Evolutionary conservation across 2,888 invertebrate genomes (phyloP).

Genomic region (Mantis religiosa): DNA sequence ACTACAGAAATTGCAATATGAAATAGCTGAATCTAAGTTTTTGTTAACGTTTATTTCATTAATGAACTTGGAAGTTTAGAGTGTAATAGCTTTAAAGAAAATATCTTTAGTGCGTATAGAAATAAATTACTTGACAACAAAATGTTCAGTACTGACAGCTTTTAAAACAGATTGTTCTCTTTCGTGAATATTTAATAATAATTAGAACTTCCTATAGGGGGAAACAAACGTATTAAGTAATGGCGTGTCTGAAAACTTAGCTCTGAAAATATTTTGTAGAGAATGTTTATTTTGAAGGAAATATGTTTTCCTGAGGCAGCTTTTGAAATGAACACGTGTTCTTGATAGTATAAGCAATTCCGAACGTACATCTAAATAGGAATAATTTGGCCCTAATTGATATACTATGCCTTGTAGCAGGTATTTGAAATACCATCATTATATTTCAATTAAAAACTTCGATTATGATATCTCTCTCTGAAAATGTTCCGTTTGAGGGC

Average conservation of each 20-base stretch:
- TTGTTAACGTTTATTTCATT: background rate
- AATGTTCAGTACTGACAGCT: background rate
- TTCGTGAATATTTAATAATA: background rate
- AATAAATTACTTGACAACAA: background rate
- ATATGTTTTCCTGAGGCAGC: background rate
- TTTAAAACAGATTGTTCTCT: background rate
- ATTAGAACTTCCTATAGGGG: background rate
- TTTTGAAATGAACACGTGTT: too few species aligned
- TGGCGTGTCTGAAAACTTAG: background rate
- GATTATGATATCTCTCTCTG: too few species aligned
- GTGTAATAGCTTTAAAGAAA: background rate
- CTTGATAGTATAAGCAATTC: too few species aligned
- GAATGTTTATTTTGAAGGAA: background rate
- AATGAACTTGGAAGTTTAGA: background rate
- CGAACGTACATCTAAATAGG: too few species aligned
- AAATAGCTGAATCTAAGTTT: too few species aligned
- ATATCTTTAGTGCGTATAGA: background rate
- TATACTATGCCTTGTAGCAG: too few species aligned
- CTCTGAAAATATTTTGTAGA: background rate
- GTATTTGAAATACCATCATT: too few species aligned
- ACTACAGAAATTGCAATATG: too few species aligned
- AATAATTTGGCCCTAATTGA: too few species aligned
- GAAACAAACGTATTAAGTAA: background rate
- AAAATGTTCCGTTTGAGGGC: too few species aligned
- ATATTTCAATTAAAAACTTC: too few species aligned